Evolutionary conservation across 1,140 invertebrate species (phyloP), one percentile per base, ranked within the genome.

Genomic region (Macrobrachium rosenbergii): DNA sequence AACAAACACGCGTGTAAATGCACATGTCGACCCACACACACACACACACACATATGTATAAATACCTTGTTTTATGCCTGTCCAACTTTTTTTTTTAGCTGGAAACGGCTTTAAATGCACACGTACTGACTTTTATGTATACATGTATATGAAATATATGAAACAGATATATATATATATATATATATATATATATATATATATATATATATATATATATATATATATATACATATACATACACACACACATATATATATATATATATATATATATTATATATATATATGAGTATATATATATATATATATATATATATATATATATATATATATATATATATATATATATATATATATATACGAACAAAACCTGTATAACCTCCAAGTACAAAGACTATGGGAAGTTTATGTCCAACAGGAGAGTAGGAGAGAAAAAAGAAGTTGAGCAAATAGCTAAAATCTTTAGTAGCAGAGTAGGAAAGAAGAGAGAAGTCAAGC

Each of bases 111-210:
- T 37, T 37, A 37, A 37, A 37, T 37, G 28, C 28, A 37, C 28
- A 37, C 28, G 28, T 37, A 37, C 28, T 37, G 28, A 37, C 28
- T 2, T 76, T 37, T 76, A 45, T 76, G 45, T 76, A 76, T 76
- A 76, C 12, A 76, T 76, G 45, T 43, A 43, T 76, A 75, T 75
- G 43, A 28, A 1, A 28, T 28, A 28, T 28, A 28, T 28, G 23
- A 75, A 28, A 75, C n/a, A n/a, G n/a, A n/a, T 37, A 75, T 75
- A 75, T 75, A 45, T 75, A 75, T 75, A 45, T 75, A 45, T 75
- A 75, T 75, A 75, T 75, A 75, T 75, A 75, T 75, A 75, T 75
- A 75, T 75, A 75, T 75, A 75, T 75, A 75, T 75, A 75, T 75
- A 75, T 75, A 75, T 37, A 75, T 75, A 75, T 75, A 75, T 75